phyloP scores from a whole-genome alignment of 2,888 invertebrate species.

The Notodonta ziczac region DNA sequence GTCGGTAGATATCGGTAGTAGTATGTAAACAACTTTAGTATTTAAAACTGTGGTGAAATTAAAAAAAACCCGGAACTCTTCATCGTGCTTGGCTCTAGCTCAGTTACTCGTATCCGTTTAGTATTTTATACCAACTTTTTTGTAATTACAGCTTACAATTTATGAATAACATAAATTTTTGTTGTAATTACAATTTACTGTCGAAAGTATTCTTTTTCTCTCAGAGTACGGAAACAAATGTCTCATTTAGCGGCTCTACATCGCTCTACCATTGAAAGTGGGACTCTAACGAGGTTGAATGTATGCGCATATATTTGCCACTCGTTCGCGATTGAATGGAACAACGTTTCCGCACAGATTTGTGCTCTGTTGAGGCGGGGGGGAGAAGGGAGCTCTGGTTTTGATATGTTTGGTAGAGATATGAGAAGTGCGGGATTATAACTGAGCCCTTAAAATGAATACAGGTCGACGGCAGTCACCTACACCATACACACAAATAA shows the following conservation, averaged over 20 bases:
- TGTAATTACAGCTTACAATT: no score
- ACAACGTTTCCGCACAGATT: conserved; percentile 58
- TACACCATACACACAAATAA: background rate
- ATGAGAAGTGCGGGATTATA: conserved; percentile 24
- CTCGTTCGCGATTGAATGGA: conserved; percentile 60
- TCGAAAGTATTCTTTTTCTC: no score
- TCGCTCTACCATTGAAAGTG: conserved; percentile 47
- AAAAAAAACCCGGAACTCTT: no score
- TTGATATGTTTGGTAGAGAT: conserved; percentile 6
- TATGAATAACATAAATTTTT: no score
- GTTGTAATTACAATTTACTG: no score
- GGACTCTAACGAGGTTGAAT: conserved; percentile 69
- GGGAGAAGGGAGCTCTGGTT: background rate
- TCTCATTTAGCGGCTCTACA: conserved; percentile 37
- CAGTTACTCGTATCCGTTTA: no score
- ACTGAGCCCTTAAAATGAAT: background rate
- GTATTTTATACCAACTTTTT: no score
- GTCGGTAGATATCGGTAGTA: no score
- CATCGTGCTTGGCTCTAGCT: no score
- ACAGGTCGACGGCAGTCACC: background rate
- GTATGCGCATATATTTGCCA: conserved; percentile 76
- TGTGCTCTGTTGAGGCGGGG: conserved; percentile 43
- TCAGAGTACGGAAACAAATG: background rate
- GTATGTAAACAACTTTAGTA: no score
- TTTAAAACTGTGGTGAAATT: no score